A percentile compares a stretch with the other conserved stretches of the same genome.
phyloP scores from a whole-genome alignment of 2,797 vertebrate species.

The Glossophaga mutica region DNA sequence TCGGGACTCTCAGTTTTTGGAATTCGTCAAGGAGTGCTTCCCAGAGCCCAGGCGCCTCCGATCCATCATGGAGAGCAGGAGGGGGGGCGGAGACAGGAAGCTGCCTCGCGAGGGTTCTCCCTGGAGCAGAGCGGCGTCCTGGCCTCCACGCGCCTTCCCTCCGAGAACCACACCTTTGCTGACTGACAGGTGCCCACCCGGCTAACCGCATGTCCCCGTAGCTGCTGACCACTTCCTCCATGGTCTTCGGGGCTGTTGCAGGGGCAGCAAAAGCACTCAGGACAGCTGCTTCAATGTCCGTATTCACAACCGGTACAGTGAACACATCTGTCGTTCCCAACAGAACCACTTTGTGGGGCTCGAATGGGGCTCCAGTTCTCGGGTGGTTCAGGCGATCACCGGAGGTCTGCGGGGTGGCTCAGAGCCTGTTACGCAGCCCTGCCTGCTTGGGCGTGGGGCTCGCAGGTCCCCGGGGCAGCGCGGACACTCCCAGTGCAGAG shows the following conservation, averaged over 20 bases:
- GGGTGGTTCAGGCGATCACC: rapidly evolving
- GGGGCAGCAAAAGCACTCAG: neutral
- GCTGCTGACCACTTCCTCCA: neutral
- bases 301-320: neutral
- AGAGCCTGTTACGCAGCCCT: no score
- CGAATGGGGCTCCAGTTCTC: rapidly evolving
- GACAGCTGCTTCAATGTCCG: neutral
- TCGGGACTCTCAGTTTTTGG: no score
- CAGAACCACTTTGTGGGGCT: neutral
- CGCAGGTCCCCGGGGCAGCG: rapidly evolving
- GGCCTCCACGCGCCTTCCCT: neutral
- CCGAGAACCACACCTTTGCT: neutral
- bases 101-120: neutral
- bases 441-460: rapidly evolving
- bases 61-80: no score
- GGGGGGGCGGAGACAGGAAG: neutral
- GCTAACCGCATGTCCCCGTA: neutral
- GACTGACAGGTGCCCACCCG: neutral
- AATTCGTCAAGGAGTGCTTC: neutral
- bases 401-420: rapidly evolving
- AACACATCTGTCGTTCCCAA: neutral
- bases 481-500: rapidly evolving
- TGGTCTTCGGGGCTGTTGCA: neutral
- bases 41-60: rapidly evolving
- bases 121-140: no score